phyloP scores from a whole-genome alignment of 2,797 vertebrate species.

The Syncerus caffer region DNA sequence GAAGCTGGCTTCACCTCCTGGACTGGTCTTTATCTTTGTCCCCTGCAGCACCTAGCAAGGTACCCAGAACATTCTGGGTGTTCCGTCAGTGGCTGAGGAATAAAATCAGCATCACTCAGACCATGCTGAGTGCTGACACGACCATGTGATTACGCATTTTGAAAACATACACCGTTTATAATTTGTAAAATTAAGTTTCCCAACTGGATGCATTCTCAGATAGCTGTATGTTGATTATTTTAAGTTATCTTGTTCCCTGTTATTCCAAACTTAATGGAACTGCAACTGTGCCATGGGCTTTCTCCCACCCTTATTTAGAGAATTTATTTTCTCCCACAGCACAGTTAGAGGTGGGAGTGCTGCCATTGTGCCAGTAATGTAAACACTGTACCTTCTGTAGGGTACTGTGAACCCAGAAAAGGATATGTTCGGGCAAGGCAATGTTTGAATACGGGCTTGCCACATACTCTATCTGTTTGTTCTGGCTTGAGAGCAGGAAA shows the following conservation, averaged over 20 bases:
- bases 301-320: neutral
- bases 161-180: neutral
- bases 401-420: neutral
- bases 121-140: neutral
- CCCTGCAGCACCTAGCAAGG: neutral
- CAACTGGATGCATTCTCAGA: neutral
- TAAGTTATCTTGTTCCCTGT: neutral
- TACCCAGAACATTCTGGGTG: neutral
- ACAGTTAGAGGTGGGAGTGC: neutral
- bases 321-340: neutral
- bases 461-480: constrained; percentile 70
- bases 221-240: neutral
- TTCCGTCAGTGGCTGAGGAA: neutral
- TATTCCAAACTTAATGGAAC: neutral
- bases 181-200: constrained; percentile 12
- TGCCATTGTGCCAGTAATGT: neutral
- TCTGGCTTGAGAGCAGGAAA: constrained; percentile 69
- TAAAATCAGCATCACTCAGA: neutral
- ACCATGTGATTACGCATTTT: neutral
- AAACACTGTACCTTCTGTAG: neutral
- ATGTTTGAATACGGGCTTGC: constrained; percentile 69
- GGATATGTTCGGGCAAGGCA: constrained; percentile 56
- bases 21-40: neutral
- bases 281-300: neutral
- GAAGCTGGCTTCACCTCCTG: accelerated